These are phyloP conservation scores for Microctenopoma stevenorrisi DNA, from an alignment of 2,797 vertebrate species.

Conservation along the genomic window DNA sequence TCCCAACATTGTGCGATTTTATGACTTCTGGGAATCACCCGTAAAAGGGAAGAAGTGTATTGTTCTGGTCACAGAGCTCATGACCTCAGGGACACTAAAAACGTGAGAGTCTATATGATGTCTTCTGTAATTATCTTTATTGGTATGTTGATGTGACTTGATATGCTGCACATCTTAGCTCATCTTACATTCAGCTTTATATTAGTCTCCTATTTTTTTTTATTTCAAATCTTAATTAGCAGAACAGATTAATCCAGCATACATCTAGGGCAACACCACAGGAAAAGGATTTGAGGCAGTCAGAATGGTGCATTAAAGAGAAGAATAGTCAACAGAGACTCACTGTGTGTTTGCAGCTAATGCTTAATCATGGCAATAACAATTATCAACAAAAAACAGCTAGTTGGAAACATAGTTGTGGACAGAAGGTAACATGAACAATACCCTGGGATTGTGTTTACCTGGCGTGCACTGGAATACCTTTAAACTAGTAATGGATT, in stretches of 20 bases:
- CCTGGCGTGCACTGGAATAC: background rate
- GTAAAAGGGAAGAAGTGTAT: slow-evolving; percentile 96
- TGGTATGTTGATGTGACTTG: background rate
- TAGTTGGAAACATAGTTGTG: background rate
- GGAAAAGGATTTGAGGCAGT: background rate
- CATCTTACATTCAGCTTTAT: background rate
- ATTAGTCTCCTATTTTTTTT: slow-evolving; percentile 5
- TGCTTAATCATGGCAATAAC: slow-evolving; percentile 12
- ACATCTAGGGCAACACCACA: background rate
- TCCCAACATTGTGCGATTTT: slow-evolving; percentile 98
- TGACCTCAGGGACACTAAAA: slow-evolving; percentile 99
- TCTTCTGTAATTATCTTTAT: background rate
- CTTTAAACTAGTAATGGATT: background rate
- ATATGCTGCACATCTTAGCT: background rate
- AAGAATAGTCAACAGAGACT: slow-evolving; percentile 24
- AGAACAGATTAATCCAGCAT: background rate
- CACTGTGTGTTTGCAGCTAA: slow-evolving; percentile 12
- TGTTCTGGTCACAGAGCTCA: slow-evolving; percentile 96
- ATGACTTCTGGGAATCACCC: slow-evolving; percentile 98
- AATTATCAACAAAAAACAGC: background rate
- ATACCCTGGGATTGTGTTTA: background rate
- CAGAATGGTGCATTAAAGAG: slow-evolving; percentile 15
- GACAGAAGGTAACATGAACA: slow-evolving; percentile 1
- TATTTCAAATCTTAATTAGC: slow-evolving; percentile 4
- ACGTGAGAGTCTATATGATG: slow-evolving; percentile 85